These are phyloP conservation scores for Nowickia ferox DNA, from an alignment of 2,888 invertebrate genomes.

Conservation along the genomic window DNA sequence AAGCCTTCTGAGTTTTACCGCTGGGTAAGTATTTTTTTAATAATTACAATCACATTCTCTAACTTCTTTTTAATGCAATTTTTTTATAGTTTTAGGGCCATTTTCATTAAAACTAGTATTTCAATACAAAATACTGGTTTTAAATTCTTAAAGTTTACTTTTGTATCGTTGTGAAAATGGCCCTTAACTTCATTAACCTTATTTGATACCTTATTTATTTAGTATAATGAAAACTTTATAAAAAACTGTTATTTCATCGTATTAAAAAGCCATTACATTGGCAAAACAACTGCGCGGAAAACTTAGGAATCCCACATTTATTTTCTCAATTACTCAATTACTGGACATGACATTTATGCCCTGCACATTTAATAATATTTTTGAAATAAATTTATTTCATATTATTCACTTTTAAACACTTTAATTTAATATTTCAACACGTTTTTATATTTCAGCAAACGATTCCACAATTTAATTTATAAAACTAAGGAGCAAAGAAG, in stretches of 20 bases:
- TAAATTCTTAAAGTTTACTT: too few species aligned
- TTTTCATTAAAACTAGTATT: too few species aligned
- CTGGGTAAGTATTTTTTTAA: too few species aligned
- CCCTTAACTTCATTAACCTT: background rate
- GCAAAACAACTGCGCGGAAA: background rate
- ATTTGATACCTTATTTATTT: background rate
- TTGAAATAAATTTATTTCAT: background rate
- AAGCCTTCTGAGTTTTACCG: too few species aligned
- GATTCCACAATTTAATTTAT: background rate
- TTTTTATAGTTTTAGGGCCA: too few species aligned
- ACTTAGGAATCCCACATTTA: background rate
- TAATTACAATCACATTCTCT: too few species aligned
- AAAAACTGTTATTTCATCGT: background rate
- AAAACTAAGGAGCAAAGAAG: background rate
- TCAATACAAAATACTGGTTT: too few species aligned
- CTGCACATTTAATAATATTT: background rate
- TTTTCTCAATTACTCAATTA: background rate
- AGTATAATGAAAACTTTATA: background rate
- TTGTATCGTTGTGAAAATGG: too few species aligned
- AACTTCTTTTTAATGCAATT: too few species aligned
- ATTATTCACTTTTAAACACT: background rate
- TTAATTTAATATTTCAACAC: constrained; percentile 6
- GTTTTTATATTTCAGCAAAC: background rate
- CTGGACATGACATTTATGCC: background rate
- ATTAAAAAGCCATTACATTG: background rate